Conservation (phyloP, 2,797 vertebrate species). For the Amniataba percoides region DNA sequence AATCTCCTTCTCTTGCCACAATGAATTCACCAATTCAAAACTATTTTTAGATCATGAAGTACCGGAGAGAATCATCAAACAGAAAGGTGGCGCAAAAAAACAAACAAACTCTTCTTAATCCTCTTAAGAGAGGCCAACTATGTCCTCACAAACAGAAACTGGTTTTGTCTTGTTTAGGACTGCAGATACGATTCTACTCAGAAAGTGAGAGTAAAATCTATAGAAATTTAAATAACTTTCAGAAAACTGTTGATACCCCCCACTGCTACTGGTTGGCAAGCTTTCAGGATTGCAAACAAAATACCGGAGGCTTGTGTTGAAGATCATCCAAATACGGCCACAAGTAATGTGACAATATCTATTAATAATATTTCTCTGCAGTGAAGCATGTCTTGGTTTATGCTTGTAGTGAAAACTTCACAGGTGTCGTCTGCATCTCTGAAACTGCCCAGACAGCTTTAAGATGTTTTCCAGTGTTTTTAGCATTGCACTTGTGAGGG, state of each 20-base stretch:
- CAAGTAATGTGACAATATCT: not conserved
- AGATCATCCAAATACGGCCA: not conserved
- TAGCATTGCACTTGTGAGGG: not conserved
- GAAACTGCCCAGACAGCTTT: not conserved
- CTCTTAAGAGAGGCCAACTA: not conserved
- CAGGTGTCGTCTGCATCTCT: not conserved
- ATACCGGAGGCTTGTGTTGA: not conserved
- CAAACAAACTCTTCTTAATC: not conserved
- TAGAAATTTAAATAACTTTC: not conserved
- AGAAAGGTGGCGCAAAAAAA: not conserved
- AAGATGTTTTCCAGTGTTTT: not conserved
- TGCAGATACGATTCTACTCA: not conserved
- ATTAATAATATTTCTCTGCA: not conserved
- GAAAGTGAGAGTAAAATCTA: not conserved
- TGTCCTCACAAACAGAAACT: not conserved
- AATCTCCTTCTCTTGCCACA: not conserved
- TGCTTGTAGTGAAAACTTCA: constrained; percentile 5
- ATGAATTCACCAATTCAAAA: not conserved
- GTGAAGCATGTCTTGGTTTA: not conserved
- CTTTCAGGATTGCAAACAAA: not conserved
- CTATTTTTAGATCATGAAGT: constrained; percentile 22
- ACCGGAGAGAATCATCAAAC: not conserved
- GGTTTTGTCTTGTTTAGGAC: constrained; percentile 2
- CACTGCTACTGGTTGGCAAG: not conserved
- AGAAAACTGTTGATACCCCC: not conserved